Conservation (phyloP, 2,888 invertebrate genomes). For the Agrotis puta region DNA sequence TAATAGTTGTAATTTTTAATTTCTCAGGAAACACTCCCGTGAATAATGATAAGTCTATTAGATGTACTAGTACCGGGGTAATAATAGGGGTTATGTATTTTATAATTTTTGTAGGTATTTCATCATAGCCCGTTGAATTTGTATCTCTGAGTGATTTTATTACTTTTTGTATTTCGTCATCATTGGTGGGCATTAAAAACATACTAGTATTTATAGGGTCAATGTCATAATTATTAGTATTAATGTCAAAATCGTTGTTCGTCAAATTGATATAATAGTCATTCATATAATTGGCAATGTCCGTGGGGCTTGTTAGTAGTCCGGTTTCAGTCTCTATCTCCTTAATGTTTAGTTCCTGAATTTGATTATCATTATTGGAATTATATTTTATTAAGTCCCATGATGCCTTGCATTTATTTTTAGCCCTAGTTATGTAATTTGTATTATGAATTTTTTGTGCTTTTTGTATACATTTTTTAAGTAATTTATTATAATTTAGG, state of each 20-base stretch:
- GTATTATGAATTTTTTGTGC: not conserved
- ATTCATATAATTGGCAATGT: slow-evolving; percentile 5
- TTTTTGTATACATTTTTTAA: not conserved
- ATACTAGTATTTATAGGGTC: not conserved
- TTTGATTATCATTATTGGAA: not conserved
- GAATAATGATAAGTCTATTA: slow-evolving; percentile 10
- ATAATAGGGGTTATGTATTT: slow-evolving; percentile 2
- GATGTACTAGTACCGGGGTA: slow-evolving; percentile 3
- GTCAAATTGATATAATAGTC: no score
- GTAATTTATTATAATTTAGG: slow-evolving; percentile 7
- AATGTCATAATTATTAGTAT: not conserved
- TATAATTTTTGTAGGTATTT: slow-evolving; percentile 8
- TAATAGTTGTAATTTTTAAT: not conserved
- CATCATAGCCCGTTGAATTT: slow-evolving; percentile 10
- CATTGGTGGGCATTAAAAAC: slow-evolving; percentile 1
- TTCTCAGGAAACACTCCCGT: not conserved
- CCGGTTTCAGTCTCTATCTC: not conserved
- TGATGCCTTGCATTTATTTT: slow-evolving; percentile 3
- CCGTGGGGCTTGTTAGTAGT: not conserved
- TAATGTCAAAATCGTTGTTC: not conserved
- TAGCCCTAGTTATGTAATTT: slow-evolving; percentile 1
- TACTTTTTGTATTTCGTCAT: slow-evolving; percentile 3
- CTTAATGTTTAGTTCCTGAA: not conserved
- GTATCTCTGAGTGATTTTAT: slow-evolving; percentile 10
- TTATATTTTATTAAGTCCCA: slow-evolving; percentile 8